Percentiles rank a stretch among this genome's conserved stretches.
These are phyloP conservation scores for Drosophila bunnanda DNA, from an alignment of 2,888 invertebrate species.

Conservation along the genomic window DNA sequence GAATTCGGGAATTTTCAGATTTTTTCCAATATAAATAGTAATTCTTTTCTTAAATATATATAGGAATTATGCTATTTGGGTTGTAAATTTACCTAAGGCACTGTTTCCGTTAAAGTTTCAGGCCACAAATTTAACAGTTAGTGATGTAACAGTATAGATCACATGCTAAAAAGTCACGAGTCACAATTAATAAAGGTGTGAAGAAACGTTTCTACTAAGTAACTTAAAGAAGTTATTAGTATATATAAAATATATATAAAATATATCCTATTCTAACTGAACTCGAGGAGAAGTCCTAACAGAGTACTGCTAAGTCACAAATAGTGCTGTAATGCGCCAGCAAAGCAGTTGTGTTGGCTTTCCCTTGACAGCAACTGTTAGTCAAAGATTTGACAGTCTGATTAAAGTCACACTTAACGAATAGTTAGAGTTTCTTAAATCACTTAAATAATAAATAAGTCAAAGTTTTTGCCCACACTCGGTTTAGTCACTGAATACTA, in stretches of 20 bases:
- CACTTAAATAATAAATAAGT: not conserved
- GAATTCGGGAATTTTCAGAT: rapidly evolving
- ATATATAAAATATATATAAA: not conserved
- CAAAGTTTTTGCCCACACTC: not conserved
- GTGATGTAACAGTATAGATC: not conserved
- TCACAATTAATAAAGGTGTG: not conserved
- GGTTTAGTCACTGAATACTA: not conserved
- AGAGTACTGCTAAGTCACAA: not conserved
- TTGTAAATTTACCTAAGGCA: not conserved
- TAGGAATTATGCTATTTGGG: not conserved
- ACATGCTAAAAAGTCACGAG: not conserved
- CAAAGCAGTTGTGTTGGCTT: not conserved
- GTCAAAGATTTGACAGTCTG: not conserved
- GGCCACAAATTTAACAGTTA: not conserved
- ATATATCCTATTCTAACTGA: not conserved
- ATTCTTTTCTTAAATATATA: no score
- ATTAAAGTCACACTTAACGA: not conserved
- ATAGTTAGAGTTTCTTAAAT: not conserved
- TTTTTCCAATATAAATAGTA: not conserved
- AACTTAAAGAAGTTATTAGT: not conserved
- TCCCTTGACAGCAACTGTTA: not conserved
- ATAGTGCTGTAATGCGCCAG: not conserved
- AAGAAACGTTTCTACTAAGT: not conserved
- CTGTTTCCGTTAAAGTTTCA: not conserved
- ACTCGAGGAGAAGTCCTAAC: not conserved